These are phyloP conservation scores for Ctenomys sociabilis DNA, from an alignment of 2,113 vertebrate species.

Conservation along the genomic window DNA sequence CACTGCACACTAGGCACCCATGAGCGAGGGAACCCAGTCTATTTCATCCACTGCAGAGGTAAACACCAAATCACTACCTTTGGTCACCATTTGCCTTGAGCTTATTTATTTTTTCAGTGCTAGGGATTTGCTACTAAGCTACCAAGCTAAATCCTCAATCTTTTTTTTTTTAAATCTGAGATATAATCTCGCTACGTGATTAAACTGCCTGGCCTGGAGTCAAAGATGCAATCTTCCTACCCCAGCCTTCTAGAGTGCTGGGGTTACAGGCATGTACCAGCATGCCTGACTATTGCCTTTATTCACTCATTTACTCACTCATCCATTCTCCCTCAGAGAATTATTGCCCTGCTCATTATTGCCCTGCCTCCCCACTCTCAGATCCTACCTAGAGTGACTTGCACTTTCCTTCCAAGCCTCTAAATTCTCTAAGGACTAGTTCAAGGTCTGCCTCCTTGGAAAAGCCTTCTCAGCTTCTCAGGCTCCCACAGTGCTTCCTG, in stretches of 20 bases:
- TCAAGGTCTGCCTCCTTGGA: neutral
- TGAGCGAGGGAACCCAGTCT: neutral
- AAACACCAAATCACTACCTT: neutral
- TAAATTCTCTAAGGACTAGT: neutral
- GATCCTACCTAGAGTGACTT: neutral
- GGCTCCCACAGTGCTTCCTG: neutral
- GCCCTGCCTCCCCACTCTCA: neutral
- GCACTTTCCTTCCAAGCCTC: neutral
- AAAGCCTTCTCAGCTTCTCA: neutral
- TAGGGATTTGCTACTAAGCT: neutral
- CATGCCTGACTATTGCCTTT: neutral
- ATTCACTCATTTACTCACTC: neutral
- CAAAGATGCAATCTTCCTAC: neutral
- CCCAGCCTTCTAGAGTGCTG: neutral
- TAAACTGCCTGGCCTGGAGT: neutral
- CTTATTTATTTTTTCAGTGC: neutral
- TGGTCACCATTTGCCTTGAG: neutral
- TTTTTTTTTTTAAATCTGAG: neutral
- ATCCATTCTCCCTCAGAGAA: neutral
- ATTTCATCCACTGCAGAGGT: neutral
- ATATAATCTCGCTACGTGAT: neutral
- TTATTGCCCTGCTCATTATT: too few species aligned
- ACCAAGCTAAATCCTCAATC: neutral
- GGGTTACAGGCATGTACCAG: neutral
- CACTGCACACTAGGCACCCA: neutral